Conservation (phyloP, 2,113 vertebrate species). For the Excalfactoria chinensis region DNA sequence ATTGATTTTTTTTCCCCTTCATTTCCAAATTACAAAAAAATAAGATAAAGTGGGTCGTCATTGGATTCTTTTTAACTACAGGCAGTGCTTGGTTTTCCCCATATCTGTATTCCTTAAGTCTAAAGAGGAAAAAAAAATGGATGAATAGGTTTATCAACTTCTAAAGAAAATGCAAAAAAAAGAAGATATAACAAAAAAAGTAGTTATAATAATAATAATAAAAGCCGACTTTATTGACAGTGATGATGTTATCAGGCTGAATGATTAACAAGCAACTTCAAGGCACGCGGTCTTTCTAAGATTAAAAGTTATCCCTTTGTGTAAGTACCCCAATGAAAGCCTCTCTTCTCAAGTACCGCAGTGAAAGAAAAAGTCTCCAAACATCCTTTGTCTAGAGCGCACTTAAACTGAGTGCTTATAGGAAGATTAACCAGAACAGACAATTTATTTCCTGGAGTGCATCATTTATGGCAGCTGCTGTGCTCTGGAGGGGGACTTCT, state of each 20-base stretch:
- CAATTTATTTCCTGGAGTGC: not conserved
- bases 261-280: not conserved
- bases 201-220: not conserved
- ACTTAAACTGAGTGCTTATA: not conserved
- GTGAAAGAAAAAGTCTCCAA: not conserved
- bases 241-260: not conserved
- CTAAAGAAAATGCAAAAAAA: not conserved
- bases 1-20: not conserved
- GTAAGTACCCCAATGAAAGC: not conserved
- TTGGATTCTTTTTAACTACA: not conserved
- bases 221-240: not conserved
- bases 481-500: not conserved
- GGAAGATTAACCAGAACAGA: not conserved
- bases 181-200: not conserved
- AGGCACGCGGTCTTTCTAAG: not conserved
- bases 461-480: fast-evolving
- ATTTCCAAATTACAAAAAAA: not conserved
- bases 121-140: not conserved
- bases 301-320: not conserved
- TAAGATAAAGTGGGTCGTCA: not conserved
- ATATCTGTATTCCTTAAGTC: not conserved
- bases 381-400: fast-evolving
- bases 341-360: not conserved
- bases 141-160: not conserved
- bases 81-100: not conserved